Conservation (phyloP, 2,888 invertebrate genomes). For the Tuberolachnus salignus region DNA sequence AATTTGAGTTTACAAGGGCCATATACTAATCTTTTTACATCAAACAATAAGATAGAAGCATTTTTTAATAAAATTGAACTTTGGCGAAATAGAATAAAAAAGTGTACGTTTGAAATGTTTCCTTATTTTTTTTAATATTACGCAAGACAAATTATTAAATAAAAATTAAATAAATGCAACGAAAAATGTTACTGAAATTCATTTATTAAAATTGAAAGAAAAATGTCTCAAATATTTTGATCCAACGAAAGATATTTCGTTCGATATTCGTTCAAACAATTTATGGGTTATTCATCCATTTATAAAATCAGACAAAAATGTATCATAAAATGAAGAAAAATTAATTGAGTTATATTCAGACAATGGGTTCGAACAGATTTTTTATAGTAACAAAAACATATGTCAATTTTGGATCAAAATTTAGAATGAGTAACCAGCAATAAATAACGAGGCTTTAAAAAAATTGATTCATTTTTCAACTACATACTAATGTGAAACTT, state of each 20-base stretch:
- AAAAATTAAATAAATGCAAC: neutral
- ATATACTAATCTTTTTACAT: slow-evolving; percentile 14
- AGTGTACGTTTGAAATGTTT: slow-evolving; percentile 1
- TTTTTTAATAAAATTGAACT: slow-evolving; percentile 7
- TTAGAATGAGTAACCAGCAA: neutral
- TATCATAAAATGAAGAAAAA: too few species aligned
- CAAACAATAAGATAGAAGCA: slow-evolving; percentile 10
- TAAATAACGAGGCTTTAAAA: neutral
- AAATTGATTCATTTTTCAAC: neutral
- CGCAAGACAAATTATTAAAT: slow-evolving; percentile 6
- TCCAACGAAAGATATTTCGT: too few species aligned
- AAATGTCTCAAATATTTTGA: slow-evolving; percentile 1
- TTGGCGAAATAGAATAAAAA: neutral
- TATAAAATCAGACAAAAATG: too few species aligned
- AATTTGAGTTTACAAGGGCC: slow-evolving; percentile 3
- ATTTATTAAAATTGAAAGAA: slow-evolving; percentile 7
- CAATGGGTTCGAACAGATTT: neutral
- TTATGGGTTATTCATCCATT: too few species aligned
- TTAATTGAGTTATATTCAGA: neutral
- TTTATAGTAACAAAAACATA: neutral
- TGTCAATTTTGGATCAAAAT: too few species aligned
- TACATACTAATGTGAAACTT: neutral
- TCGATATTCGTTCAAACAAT: too few species aligned
- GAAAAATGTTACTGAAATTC: neutral
- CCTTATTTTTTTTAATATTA: neutral